Conservation (phyloP, 2,888 invertebrate genomes). For the Ophraella communa region DNA sequence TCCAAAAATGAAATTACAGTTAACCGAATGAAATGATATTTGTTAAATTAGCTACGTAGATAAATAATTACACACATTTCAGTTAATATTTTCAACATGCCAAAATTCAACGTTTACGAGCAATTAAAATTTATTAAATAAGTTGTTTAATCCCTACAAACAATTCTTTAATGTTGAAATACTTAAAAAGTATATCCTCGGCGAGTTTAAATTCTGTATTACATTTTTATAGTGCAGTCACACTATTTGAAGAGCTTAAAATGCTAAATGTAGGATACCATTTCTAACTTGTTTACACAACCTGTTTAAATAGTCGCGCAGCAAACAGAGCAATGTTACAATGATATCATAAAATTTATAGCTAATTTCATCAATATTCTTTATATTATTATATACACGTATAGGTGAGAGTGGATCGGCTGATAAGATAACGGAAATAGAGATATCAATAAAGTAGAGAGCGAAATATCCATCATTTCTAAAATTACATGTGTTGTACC, state of each 20-base stretch:
- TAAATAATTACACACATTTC: too few species aligned
- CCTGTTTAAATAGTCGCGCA: constrained; percentile 27
- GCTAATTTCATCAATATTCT: constrained; percentile 36
- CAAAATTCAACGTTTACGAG: too few species aligned
- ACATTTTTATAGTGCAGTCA: constrained; percentile 35
- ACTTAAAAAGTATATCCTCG: constrained; percentile 35
- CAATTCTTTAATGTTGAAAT: constrained; percentile 28
- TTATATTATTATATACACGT: not conserved
- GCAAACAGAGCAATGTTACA: constrained; percentile 39
- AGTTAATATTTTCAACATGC: too few species aligned
- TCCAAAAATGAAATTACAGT: too few species aligned
- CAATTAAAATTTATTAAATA: too few species aligned
- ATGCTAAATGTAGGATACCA: constrained; percentile 31
- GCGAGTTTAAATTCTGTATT: constrained; percentile 36
- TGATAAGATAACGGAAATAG: constrained; percentile 11
- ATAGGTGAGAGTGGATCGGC: constrained; percentile 1
- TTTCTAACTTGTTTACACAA: not conserved
- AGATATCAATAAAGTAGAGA: not conserved
- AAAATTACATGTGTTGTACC: not conserved
- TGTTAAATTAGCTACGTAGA: too few species aligned
- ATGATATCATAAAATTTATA: constrained; percentile 39
- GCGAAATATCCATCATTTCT: constrained; percentile 3
- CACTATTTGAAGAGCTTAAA: constrained; percentile 42
- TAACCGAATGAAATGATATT: too few species aligned
- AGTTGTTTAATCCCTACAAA: too few species aligned